Evolutionary conservation across 1,140 invertebrate genomes (phyloP).

Genomic region (Drosophila littoralis): DNA sequence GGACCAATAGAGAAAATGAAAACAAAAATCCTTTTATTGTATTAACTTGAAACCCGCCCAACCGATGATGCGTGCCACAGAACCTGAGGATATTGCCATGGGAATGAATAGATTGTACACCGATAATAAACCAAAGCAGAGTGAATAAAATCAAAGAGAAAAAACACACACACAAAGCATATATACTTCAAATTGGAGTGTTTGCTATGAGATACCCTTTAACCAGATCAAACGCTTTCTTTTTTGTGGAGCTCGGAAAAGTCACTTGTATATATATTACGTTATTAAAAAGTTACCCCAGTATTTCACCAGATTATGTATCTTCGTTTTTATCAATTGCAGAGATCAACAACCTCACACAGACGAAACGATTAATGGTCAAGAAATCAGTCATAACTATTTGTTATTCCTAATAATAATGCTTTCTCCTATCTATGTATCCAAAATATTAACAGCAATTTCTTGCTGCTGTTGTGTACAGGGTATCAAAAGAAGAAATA

Average conservation of each 20-base stretch:
- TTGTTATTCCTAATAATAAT: too few relatives aligned
- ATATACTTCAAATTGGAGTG: not conserved
- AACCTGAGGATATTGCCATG: conserved; percentile 30
- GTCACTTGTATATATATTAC: too few relatives aligned
- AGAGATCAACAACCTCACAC: too few relatives aligned
- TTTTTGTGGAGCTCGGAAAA: too few relatives aligned
- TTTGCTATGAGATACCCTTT: not conserved
- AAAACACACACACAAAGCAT: not conserved
- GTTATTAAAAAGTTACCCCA: too few relatives aligned
- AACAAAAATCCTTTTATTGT: conserved; percentile 6
- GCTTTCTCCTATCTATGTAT: too few relatives aligned
- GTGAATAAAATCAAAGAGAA: conserved; percentile 1
- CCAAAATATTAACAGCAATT: too few relatives aligned
- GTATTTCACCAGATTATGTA: too few relatives aligned
- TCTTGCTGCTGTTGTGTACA: not conserved
- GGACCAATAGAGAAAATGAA: conserved; percentile 14
- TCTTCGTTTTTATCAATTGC: too few relatives aligned
- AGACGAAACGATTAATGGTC: too few relatives aligned
- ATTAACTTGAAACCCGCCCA: not conserved
- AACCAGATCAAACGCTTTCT: not conserved
- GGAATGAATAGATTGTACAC: conserved; percentile 20
- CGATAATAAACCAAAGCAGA: conserved; percentile 22
- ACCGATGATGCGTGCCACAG: conserved; percentile 23
- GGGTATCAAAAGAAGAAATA: conserved; percentile 3
- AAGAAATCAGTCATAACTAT: too few relatives aligned